Base-by-base conservation (phyloP, 1,140 invertebrate genomes). In the Lepidurus apus region DNA sequence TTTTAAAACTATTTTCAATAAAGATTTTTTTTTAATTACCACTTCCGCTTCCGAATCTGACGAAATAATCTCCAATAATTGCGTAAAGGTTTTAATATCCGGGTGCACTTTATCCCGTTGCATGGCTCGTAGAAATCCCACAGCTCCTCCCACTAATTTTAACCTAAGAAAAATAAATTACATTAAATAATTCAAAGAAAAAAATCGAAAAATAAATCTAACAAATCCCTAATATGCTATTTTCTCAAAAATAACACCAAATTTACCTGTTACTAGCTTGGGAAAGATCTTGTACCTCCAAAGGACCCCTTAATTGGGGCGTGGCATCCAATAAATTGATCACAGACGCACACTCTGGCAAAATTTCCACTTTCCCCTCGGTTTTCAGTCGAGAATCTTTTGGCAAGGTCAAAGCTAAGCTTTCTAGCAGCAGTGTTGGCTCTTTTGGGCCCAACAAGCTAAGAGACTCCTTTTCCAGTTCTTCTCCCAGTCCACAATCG, bases 1-100 rank as follows among this genome's bases (percentile, higher is more conserved):
- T 6, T 65, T n/a, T 11, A 53, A 34, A 75, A 80, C 6, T 65
- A 1, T 0, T 24, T 80, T n/a, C 26, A 24, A 43, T 79, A 44
- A 13, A 7, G 47, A 24, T 42, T 21, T 42, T 34, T 10, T 65
- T 80, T 17, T 42, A n/a, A 76, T 82, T 80, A 85, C 85, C 73
- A 90, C 86, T 85, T 97, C 95, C 43, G 89, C 88, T 74, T 87
- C 84, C 77, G 83, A 82, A 43, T 88, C 90, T 75, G 89, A 84
- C 7, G 93, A 92, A 78, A 94, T 87, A 79, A 90, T 84, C 81
- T 92, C 88, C 11, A 97, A 82, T 75, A 97, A 85, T 82, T 91
- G 89, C 4, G 92, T 92, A 78, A 94, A 89, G 24, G 92, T 94
- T 85, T 93, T 93, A 6, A 92, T 88, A 85, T 95, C 86, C 5